Base-by-base conservation (phyloP, 1,140 invertebrate genomes). In the Drosophila saltans region DNA sequence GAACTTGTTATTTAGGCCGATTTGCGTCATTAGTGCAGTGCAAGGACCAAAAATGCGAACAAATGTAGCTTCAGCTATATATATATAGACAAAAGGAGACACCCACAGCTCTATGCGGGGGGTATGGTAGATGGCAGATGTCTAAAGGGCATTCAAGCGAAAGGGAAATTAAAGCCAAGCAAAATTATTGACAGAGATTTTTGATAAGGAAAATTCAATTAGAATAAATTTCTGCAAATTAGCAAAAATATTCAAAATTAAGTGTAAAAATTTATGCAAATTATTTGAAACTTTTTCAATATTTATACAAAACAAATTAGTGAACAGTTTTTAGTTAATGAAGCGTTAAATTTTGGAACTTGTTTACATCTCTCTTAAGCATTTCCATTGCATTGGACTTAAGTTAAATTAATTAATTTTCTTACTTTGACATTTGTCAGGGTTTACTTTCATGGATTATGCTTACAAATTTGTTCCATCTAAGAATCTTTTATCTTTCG, bases 21-120 rank as follows among this genome's bases (percentile, higher is more conserved):
- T 78, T 83, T 82, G 80, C 76, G 80, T 86, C 83, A 86, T 86
- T 86, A 88, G 83, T 72, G 83, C 70, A 74, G 64, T 66, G 63
- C 30, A 70, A 41, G n/a, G 33, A 21, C 60, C 21, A n/a, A 41
- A 69, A 72, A 41, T 40, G 40, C 48, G 69, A 58, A 71, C 67
- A 60, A 75, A 69, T 75, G 60, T 76, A 76, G 30, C 60, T n/a
- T 30, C 41, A 5, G 11, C 72, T 33, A 26, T 7, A 8, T 48
- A 16, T 30, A 30, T 30, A 30, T 30, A 30, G 16, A 48, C 43
- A 48, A 48, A 39, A 30, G 28, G 28, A 30, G 4, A 30, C 28
- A 30, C 28, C 28, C 28, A 30, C 28, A 4, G 28, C 28, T 2
- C 28, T 4, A 2, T 0, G 28, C 28, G 28, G 28, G 28, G 28